phyloP scores from a whole-genome alignment of 1,140 invertebrate species.

The Cecropterus lyciades region DNA sequence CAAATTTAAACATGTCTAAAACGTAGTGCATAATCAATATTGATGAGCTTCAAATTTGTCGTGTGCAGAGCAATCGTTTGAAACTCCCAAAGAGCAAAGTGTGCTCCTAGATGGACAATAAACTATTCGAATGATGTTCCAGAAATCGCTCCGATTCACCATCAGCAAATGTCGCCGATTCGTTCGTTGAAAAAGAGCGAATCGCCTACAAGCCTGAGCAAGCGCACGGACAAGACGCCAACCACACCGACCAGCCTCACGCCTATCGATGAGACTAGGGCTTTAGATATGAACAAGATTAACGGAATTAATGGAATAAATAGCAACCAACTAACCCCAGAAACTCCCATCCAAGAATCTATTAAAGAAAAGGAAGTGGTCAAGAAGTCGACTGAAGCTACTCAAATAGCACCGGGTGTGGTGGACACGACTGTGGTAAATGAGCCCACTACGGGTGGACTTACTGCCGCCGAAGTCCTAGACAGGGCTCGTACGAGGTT shows the following conservation, averaged over 20 bases:
- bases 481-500: constrained; percentile 93
- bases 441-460: constrained; percentile 59
- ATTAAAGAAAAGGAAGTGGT: constrained; percentile 67
- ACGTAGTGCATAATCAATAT: background rate
- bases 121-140: constrained; percentile 58
- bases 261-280: constrained; percentile 81
- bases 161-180: constrained; percentile 81
- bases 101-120: constrained; percentile 30
- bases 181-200: constrained; percentile 80
- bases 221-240: constrained; percentile 80
- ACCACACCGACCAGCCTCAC: constrained; percentile 81
- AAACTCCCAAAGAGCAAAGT: constrained; percentile 46
- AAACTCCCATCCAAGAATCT: constrained; percentile 69
- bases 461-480: constrained; percentile 89
- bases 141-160: constrained; percentile 83
- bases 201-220: constrained; percentile 76
- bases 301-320: constrained; percentile 74
- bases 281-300: constrained; percentile 77
- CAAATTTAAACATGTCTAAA: constrained; percentile 18
- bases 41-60: constrained; percentile 4
- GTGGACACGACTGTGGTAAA: constrained; percentile 81
- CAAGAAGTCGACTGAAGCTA: constrained; percentile 79
- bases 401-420: constrained; percentile 76
- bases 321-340: constrained; percentile 72
- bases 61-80: constrained; percentile 38